Evolutionary conservation across 2,797 vertebrate genomes (phyloP).

Genomic region (Pelodytes ibericus): DNA sequence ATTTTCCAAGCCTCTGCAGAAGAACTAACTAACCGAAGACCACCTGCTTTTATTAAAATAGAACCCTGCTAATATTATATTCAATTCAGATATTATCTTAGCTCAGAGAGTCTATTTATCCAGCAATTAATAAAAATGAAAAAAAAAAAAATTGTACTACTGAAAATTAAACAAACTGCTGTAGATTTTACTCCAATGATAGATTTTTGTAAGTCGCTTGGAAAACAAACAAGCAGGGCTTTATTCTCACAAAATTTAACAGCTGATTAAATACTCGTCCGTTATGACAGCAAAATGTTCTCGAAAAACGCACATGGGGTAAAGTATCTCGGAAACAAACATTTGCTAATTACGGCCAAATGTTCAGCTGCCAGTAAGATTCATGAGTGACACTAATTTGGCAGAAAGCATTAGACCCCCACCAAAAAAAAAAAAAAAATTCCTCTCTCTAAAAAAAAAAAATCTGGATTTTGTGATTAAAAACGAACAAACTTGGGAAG

Average conservation of each 20-base stretch:
- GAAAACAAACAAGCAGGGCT: neutral
- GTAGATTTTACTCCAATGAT: conserved; percentile 3
- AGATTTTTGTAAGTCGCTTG: neutral
- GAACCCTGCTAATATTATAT: neutral
- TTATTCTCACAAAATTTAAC: conserved; percentile 5
- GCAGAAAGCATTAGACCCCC: conserved; percentile 1
- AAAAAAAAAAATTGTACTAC: too few relatives aligned
- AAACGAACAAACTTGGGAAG: conserved; percentile 16
- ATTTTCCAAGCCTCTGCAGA: too few relatives aligned
- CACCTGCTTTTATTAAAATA: neutral
- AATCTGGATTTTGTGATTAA: conserved; percentile 20
- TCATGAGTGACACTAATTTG: conserved; percentile 35
- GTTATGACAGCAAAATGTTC: neutral
- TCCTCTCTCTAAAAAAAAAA: neutral
- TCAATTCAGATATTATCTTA: neutral
- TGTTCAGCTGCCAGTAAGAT: neutral
- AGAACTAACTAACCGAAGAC: neutral
- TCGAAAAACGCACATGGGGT: neutral
- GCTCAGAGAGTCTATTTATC: neutral
- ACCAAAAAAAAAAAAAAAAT: neutral
- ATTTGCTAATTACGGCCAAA: conserved; percentile 12
- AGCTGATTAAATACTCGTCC: conserved; percentile 44
- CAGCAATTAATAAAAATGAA: neutral
- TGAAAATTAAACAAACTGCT: conserved; percentile 8
- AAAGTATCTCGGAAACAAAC: conserved; percentile 22